Evolutionary conservation across 2,113 vertebrate genomes (phyloP), one percentile per base, ranked within the genome.

Genomic region (Myodes glareolus): DNA sequence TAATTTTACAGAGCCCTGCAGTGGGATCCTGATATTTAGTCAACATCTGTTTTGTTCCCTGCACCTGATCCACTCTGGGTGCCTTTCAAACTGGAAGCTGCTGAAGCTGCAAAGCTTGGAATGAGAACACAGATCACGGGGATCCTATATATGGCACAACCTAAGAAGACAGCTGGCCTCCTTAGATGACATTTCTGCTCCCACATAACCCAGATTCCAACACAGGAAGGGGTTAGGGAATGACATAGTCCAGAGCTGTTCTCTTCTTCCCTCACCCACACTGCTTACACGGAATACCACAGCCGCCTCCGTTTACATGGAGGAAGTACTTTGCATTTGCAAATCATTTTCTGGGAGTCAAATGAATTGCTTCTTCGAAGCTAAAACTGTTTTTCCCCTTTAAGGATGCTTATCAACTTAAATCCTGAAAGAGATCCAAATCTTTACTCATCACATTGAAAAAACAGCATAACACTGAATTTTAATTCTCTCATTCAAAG

Each of bases 81-180:
- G 81, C 82, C 91, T 93, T 96, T 82, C 92, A 89, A 94, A 78
- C n/a, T 82, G 36, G 19, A 93, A 95, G 86, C 42, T 90, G 97
- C 96, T 97, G 96, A 98, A 93, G 84, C 42, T 13, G 92, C 96
- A 90, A 94, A 80, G 90, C 90, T 88, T 58, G 63, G 93, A 63
- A 91, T 63, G 77, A 90, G 92, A 96, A 88, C 81, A 75, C 93
- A 94, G 93, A 98, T 97, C 96, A 97, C 21, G 61, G 92, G 78
- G 78, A 39, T 72, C 90, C 96, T 97, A 97, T 94, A 97, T 97
- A 97, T 75, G 88, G 96, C 89, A 76, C 86, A 96, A 92, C 92
- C 87, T 61, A 6, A 65, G 93, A 90, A 97, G 88, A 70, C 97
- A 97, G 97, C 97, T 98, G 97, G 95, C 94, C 91, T 94, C 96